phyloP scores from a whole-genome alignment of 2,797 vertebrate species.

The Sternarchorhynchus goeldii region DNA sequence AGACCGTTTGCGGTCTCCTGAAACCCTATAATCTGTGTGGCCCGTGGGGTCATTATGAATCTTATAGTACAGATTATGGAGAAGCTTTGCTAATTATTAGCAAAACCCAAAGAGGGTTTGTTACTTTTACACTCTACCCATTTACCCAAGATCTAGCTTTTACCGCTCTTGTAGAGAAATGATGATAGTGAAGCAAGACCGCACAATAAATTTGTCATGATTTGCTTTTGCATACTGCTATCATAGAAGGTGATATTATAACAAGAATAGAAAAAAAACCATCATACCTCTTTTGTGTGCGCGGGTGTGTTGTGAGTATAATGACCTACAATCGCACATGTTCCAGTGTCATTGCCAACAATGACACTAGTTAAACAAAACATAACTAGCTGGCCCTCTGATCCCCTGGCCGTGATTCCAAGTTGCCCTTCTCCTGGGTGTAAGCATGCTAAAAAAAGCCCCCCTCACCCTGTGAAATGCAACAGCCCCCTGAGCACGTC shows the following conservation, averaged over 20 bases:
- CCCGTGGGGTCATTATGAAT: neutral
- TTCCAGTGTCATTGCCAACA: too few relatives aligned
- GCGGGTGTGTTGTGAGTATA: too few relatives aligned
- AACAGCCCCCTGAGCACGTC: conserved; percentile 64
- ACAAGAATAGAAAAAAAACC: too few relatives aligned
- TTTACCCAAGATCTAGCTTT: too few relatives aligned
- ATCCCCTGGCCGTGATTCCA: conserved; percentile 63
- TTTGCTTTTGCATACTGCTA: too few relatives aligned
- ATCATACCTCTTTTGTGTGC: too few relatives aligned
- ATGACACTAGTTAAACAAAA: too few relatives aligned
- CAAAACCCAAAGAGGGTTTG: conserved; percentile 10
- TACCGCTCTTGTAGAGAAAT: too few relatives aligned
- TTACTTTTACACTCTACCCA: neutral
- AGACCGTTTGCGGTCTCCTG: neutral
- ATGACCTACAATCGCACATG: too few relatives aligned
- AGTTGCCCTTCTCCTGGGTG: conserved; percentile 67
- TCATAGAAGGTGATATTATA: too few relatives aligned
- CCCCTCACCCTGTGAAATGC: conserved; percentile 56
- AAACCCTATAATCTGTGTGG: neutral
- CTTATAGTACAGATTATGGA: neutral
- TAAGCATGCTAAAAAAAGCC: conserved; percentile 75
- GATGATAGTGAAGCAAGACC: too few relatives aligned
- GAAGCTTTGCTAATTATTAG: neutral
- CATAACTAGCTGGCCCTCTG: conserved; percentile 38
- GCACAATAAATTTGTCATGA: too few relatives aligned